phyloP scores from a whole-genome alignment of 2,797 vertebrate species.

The Vireo griseus region DNA sequence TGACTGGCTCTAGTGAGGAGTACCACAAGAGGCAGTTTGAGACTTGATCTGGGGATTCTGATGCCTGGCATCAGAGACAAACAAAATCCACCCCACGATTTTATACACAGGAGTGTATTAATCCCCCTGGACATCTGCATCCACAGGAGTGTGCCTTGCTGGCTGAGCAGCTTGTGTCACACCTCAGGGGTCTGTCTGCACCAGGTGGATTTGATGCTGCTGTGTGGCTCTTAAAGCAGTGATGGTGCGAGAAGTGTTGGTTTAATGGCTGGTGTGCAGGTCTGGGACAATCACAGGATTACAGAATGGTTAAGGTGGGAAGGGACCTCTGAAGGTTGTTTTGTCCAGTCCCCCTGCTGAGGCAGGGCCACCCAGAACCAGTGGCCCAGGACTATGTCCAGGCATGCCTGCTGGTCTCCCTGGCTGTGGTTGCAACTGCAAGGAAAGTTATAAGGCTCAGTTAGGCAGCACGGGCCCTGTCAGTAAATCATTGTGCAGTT shows the following conservation, averaged over 20 bases:
- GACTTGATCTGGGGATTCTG: not conserved
- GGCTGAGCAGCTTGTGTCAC: not conserved
- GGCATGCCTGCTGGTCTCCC: not conserved
- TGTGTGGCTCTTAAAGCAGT: not conserved
- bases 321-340: not conserved
- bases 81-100: not conserved
- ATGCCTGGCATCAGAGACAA: not conserved
- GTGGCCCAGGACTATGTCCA: not conserved
- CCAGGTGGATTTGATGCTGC: fast-evolving
- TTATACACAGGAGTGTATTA: not conserved
- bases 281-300: not conserved
- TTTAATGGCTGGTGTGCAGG: not conserved
- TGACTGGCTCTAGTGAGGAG: not conserved
- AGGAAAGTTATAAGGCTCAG: slow-evolving; percentile 64
- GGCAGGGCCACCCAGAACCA: not conserved
- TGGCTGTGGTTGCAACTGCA: not conserved
- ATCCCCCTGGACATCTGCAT: not conserved
- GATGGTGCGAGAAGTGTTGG: not conserved
- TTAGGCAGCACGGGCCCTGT: slow-evolving; percentile 69
- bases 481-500: slow-evolving; percentile 89
- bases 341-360: not conserved
- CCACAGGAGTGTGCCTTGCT: not conserved
- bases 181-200: not conserved
- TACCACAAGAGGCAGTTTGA: not conserved
- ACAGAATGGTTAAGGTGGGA: not conserved